These are phyloP conservation scores for Centrocercus urophasianus DNA, from an alignment of 2,113 vertebrate species.

Conservation along the genomic window DNA sequence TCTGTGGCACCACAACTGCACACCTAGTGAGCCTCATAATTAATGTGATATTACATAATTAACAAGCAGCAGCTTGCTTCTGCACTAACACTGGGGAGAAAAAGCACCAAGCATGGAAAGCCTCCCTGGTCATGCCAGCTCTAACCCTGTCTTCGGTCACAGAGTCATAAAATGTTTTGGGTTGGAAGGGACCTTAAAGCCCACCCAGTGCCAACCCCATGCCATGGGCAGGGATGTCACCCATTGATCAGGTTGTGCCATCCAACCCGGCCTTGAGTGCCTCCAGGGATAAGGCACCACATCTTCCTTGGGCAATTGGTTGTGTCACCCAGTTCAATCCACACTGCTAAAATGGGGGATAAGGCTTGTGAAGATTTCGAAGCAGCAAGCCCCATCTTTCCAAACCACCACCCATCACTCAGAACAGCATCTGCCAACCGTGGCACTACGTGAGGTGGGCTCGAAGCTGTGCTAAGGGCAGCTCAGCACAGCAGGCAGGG, in stretches of 20 bases:
- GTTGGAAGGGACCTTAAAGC: no score
- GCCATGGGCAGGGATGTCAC: no score
- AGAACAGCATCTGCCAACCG: not conserved
- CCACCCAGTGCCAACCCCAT: no score
- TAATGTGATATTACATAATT: not conserved
- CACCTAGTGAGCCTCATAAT: not conserved
- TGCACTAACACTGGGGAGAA: not conserved
- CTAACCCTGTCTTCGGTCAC: no score
- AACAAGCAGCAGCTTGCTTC: not conserved
- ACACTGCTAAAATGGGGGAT: accelerated
- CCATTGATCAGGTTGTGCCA: no score
- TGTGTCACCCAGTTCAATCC: accelerated
- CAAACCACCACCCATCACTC: not conserved
- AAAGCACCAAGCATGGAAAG: no score
- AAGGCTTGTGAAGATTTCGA: not conserved
- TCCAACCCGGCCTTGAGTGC: no score
- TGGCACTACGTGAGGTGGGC: not conserved
- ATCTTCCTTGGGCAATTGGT: no score
- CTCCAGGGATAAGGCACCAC: no score
- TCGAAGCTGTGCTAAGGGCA: not conserved
- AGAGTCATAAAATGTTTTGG: no score
- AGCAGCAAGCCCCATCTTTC: not conserved
- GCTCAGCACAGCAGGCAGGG: not conserved
- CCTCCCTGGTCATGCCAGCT: no score
- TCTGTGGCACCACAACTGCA: not conserved